Base-by-base conservation (phyloP, 2,888 invertebrate species). In the Masnerella sp. region DNA sequence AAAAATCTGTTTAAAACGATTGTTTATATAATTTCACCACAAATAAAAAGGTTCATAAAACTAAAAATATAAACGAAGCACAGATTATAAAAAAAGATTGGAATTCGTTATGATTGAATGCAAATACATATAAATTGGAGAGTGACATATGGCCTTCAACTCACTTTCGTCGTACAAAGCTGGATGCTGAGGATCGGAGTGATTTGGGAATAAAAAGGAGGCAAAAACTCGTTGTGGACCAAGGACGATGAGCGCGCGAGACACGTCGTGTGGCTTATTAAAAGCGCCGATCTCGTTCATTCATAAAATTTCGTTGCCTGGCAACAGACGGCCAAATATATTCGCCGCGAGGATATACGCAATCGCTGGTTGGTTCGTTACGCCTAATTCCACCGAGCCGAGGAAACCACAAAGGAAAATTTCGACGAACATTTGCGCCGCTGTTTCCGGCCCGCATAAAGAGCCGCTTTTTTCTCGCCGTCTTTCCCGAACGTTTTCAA, bases 251-350 rank as follows among this genome's bases (percentile, higher is more conserved):
- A 36, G 43, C 43, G 51, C 32, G 42, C 32, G 49, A 43, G n/a
- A 56, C 40, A 28, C 43, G 52, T 25, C 40, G 64, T 11, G 56
- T 47, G 18, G 38, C 43, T 43, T 68, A 52, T 68, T 59, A 59
- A 59, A 59, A 52, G 52, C 34, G 43, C 43, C 43, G 36, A 68
- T 59, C 49, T 25, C 20, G 49, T 68, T 59, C 68, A 68, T 68
- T 68, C 59, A 68, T 68, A 59, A 68, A 68, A 68, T 20, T 59
- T 59, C 52, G 59, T 59, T 58, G 68, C 68, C 17, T 59, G 59
- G 59, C 59, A 68, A 68, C 68, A 68, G 38, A 20, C 49, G 9
- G 47, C 43, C 43, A 30, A 58, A 52, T 59, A 43, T 28, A 52
- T 52, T 36, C 43, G 28, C 14, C 5, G 51, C 17, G 34, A 30